These are phyloP conservation scores for Stegastes partitus DNA, from an alignment of 2,113 vertebrate genomes.

Conservation along the genomic window DNA sequence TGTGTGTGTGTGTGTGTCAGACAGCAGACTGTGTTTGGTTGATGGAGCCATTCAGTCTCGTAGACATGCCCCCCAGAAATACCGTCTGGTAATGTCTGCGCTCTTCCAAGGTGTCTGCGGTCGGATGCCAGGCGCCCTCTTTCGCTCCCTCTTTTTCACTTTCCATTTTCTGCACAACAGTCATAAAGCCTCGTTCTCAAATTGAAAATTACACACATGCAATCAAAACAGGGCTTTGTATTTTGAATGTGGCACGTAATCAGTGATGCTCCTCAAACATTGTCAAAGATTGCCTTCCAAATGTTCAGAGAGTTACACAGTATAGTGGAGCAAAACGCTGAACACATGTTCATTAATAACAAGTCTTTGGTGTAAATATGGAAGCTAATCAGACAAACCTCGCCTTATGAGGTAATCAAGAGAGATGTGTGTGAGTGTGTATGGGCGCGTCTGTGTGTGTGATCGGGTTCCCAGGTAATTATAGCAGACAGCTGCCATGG, in stretches of 20 bases:
- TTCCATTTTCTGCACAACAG: slow-evolving; percentile 25
- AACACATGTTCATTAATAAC: slow-evolving; percentile 77
- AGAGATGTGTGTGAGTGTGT: slow-evolving; percentile 32
- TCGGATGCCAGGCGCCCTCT: not conserved
- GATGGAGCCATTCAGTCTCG: slow-evolving; percentile 59
- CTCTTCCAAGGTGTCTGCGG: slow-evolving; percentile 28
- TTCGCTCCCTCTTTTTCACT: not conserved
- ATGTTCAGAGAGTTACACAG: slow-evolving; percentile 51
- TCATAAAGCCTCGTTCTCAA: slow-evolving; percentile 23
- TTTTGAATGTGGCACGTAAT: slow-evolving; percentile 35
- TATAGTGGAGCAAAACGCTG: slow-evolving; percentile 45
- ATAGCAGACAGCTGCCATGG: slow-evolving; percentile 81
- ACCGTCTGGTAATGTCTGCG: slow-evolving; percentile 40
- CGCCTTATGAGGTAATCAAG: slow-evolving; percentile 73
- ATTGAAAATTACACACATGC: slow-evolving; percentile 38
- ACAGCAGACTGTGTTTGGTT: slow-evolving; percentile 39
- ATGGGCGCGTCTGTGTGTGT: slow-evolving; percentile 33
- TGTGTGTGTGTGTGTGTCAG: slow-evolving; percentile 31
- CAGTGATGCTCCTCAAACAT: slow-evolving; percentile 51
- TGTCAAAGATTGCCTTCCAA: slow-evolving; percentile 42
- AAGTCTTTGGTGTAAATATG: slow-evolving; percentile 73
- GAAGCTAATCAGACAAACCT: slow-evolving; percentile 77
- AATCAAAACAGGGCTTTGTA: slow-evolving; percentile 41
- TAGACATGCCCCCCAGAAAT: slow-evolving; percentile 55
- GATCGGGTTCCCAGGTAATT: slow-evolving; percentile 80